Evolutionary conservation across 2,888 invertebrate genomes (phyloP).

Genomic region (Drosophila austrosaltans): DNA sequence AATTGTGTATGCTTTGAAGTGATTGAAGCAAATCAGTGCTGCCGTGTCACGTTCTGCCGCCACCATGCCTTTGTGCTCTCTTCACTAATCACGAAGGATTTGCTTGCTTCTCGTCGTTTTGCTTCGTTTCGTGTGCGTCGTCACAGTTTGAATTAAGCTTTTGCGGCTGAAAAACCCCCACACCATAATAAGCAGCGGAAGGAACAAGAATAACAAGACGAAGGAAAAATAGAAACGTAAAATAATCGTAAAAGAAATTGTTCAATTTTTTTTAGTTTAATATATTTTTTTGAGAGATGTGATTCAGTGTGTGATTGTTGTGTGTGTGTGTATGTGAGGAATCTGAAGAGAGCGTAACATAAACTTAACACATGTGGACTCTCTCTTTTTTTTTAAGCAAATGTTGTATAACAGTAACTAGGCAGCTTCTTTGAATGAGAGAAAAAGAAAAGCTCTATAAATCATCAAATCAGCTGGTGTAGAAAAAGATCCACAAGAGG

Average conservation of each 20-base stretch:
- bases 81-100: slow-evolving; percentile 15
- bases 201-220: slow-evolving; percentile 12
- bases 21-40: not conserved
- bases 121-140: slow-evolving; percentile 23
- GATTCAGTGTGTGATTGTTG: slow-evolving; percentile 28
- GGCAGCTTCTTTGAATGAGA: slow-evolving; percentile 46
- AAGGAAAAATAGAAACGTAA: slow-evolving; percentile 27
- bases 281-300: slow-evolving; percentile 51
- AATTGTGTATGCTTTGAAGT: too few relatives aligned
- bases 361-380: slow-evolving; percentile 6
- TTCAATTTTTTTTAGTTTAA: slow-evolving; percentile 64
- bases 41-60: not conserved
- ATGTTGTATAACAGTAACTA: slow-evolving; percentile 66
- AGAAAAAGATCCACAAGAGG: not conserved
- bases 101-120: not conserved
- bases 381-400: slow-evolving; percentile 43
- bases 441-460: slow-evolving; percentile 44
- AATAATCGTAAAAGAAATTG: slow-evolving; percentile 49
- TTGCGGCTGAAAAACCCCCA: slow-evolving; percentile 56
- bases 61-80: not conserved
- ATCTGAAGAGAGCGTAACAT: slow-evolving; percentile 4
- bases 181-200: slow-evolving; percentile 29
- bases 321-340: slow-evolving; percentile 21
- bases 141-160: slow-evolving; percentile 71
- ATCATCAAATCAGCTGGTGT: slow-evolving; percentile 21